Evolutionary conservation across 2,797 vertebrate species (phyloP).

Genomic region (Xenops minutus): DNA sequence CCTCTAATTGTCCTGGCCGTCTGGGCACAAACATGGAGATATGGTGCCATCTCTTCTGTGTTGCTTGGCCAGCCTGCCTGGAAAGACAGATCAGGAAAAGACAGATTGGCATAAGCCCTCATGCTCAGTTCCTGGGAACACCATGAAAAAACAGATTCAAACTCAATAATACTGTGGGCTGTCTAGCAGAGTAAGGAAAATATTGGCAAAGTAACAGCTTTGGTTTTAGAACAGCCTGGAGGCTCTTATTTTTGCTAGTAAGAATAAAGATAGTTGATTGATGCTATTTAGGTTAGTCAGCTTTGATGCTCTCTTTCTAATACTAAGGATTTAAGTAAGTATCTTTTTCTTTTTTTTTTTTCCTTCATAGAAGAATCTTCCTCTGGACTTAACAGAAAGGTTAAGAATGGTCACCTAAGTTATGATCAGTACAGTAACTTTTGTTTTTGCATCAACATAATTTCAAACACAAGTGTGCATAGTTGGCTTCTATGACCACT

Average conservation of each 20-base stretch:
- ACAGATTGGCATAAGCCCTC: constrained; percentile 1
- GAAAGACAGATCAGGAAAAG: constrained; percentile 18
- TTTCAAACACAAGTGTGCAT: neutral
- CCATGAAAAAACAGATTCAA: neutral
- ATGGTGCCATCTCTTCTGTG: neutral
- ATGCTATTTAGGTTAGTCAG: neutral
- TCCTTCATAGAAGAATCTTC: neutral
- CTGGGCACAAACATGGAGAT: neutral
- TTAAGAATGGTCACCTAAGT: neutral
- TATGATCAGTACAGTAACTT: neutral
- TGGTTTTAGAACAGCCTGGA: neutral
- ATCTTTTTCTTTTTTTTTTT: neutral
- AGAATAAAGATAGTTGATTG: neutral
- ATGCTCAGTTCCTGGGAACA: neutral
- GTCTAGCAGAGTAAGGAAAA: neutral
- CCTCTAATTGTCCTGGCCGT: neutral
- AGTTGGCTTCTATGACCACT: neutral
- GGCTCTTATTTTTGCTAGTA: constrained; percentile 7
- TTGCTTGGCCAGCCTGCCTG: constrained; percentile 28
- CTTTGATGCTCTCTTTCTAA: neutral
- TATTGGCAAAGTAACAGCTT: constrained; percentile 31
- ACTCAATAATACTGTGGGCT: neutral
- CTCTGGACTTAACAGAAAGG: neutral
- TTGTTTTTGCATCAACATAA: neutral
- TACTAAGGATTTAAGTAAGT: neutral